Conservation (phyloP, 2,888 invertebrate species). For the Pseudanteris insignis region DNA sequence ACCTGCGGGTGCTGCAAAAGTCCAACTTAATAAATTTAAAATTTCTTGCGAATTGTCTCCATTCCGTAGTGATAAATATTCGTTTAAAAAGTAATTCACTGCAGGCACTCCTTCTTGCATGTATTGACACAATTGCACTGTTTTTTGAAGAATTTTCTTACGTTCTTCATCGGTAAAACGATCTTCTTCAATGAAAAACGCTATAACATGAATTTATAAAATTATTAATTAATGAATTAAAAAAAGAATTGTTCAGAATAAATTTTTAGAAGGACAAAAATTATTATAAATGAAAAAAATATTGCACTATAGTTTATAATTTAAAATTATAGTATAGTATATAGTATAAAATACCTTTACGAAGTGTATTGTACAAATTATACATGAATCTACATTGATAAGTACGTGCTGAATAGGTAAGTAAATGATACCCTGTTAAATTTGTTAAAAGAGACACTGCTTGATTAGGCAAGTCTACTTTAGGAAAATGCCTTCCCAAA, state of each 20-base stretch:
- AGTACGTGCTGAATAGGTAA: slow-evolving; percentile 57
- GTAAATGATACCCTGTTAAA: slow-evolving; percentile 59
- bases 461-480: slow-evolving; percentile 57
- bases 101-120: slow-evolving; percentile 63
- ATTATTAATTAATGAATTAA: slow-evolving; percentile 4
- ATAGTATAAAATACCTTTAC: slow-evolving; percentile 48
- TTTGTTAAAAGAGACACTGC: slow-evolving; percentile 60
- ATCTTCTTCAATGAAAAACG: slow-evolving; percentile 57
- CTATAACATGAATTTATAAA: slow-evolving; percentile 47
- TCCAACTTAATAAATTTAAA: slow-evolving; percentile 59
- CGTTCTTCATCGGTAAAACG: slow-evolving; percentile 54
- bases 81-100: slow-evolving; percentile 57
- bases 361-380: slow-evolving; percentile 59
- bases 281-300: too few relatives aligned
- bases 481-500: slow-evolving; percentile 56
- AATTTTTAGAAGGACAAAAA: too few relatives aligned
- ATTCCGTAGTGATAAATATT: slow-evolving; percentile 56
- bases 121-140: slow-evolving; percentile 57
- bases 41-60: slow-evolving; percentile 54
- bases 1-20: slow-evolving; percentile 52
- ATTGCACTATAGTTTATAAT: too few relatives aligned
- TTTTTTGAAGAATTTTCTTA: slow-evolving; percentile 54
- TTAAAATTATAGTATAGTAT: background rate
- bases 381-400: slow-evolving; percentile 62
- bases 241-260: too few relatives aligned